phyloP scores from a whole-genome alignment of 2,113 vertebrate genomes.

The Micronycteris hirsuta region DNA sequence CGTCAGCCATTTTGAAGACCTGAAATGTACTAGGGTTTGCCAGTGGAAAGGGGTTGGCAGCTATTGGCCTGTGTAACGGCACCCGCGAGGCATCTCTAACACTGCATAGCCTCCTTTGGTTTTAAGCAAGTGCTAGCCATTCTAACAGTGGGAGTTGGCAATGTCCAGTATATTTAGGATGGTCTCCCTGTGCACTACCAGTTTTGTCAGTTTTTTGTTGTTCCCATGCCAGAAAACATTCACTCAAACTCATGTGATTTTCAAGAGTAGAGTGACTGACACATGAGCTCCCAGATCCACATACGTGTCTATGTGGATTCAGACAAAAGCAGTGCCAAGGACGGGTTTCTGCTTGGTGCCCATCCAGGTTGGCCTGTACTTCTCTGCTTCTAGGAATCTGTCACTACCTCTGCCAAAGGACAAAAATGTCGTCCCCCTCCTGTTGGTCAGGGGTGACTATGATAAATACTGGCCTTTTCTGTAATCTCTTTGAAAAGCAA shows the following conservation, averaged over 20 bases:
- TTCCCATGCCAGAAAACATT: not conserved
- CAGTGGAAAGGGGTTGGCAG: not conserved
- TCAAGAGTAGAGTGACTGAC: not conserved
- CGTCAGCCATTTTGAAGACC: not conserved
- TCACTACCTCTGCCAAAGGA: not conserved
- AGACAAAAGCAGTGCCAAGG: not conserved
- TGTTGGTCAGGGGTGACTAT: not conserved
- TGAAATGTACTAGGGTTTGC: not conserved
- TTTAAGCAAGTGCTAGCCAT: not conserved
- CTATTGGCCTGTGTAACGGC: not conserved
- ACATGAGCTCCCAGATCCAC: not conserved
- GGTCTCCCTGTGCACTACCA: not conserved
- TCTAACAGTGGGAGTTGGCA: not conserved
- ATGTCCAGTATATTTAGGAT: not conserved
- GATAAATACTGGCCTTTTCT: not conserved
- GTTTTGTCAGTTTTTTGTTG: not conserved
- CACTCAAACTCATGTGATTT: not conserved
- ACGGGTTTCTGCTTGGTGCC: not conserved
- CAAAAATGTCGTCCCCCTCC: not conserved
- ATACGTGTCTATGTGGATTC: not conserved
- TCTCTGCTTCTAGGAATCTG: not conserved
- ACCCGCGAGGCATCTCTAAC: not conserved
- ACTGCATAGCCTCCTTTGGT: not conserved
- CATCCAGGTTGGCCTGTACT: not conserved
- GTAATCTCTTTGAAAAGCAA: not conserved